Evolutionary conservation across 2,113 vertebrate genomes (phyloP), one percentile per base, ranked within the genome.

Genomic region (Pluvialis apricaria): DNA sequence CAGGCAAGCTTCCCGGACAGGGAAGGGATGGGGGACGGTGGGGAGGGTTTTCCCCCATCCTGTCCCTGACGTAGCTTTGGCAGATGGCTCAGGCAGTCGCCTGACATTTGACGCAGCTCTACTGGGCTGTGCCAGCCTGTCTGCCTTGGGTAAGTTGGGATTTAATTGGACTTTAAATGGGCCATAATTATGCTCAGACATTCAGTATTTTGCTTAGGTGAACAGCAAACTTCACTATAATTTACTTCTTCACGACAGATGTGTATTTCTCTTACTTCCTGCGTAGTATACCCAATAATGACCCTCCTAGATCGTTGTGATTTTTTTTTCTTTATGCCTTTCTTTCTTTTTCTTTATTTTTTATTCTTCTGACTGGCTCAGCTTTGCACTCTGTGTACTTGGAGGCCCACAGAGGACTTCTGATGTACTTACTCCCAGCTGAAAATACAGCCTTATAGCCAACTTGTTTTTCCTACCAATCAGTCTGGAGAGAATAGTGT

Each of bases 391-490:
- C 60, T n/a, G 5, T 55, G 12, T 49, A 54, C 14, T 3, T 36
- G 26, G 22, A 78, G 58, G 9, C 24, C 36, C 71, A 61, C 52
- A 72, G 49, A 86, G 45, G 62, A n/a, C 47, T 90, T 79, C 13
- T 77, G 52, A 79, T 66, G 28, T 79, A 70, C 82, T 86, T 76
- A 36, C 31, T 92, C 61, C 32, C 61, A 79, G 61, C 28, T 86
- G 75, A 90, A 91, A 82, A 77, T 51, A 49, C n/a, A 85, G 34
- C 78, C 83, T 92, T 61, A 72, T 17, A 85, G 54, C 36, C 58
- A 88, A 13, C 66, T 87, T 95, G 57, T 21, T 92, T 91, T 76
- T 58, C 54, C 82, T 93, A 34, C 94, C 89, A 68, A 85, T 95
- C 93, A 82, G 45, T 49, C 66, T 69, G 84, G 42, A 57, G 62